Evolutionary conservation across 2,888 invertebrate species (phyloP), one percentile per base, ranked within the genome.

Genomic region (Formica aserva): DNA sequence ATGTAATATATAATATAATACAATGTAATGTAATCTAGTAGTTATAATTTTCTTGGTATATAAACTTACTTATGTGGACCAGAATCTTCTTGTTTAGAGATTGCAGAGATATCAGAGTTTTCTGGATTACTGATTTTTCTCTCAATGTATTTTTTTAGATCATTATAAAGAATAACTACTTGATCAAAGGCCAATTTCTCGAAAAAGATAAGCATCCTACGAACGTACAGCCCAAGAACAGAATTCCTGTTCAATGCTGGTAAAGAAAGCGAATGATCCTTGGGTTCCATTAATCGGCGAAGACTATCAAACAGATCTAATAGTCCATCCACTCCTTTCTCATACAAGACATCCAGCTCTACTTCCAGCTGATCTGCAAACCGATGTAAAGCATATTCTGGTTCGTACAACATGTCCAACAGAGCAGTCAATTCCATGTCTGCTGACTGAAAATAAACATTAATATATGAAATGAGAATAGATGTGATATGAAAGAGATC

Each of bases 161-260:
- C 96, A 90, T 97, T 96, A 93, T 97, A 97, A 38, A 98, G 95
- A 55, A 96, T 95, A 67, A 97, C 97, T 84, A 98, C 97, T 95
- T 98, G 97, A 55, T 97, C 97, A 95, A 98, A 98, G 22, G 97
- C 96, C 88, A 98, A 95, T 93, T 97, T 97, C 92, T 98, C 98
- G 93, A 98, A 96, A 86, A 97, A 97, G 0, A 98, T 95, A 88
- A 97, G 96, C 93, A 98, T 97, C 92, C 98, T 96, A 86, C 98
- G 96, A 86, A 98, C 96, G 94, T 98, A 98, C 88, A 98, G 95
- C 45, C 98, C 98, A 96, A 95, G 92, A 95, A 96, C 92, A 80
- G 94, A 94, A 88, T 94, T 93, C 86, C 93, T 92, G 86, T 93
- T 93, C 62, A 94, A 86, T 45, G 91, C 86, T 32, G 93, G 91